Percentiles rank a stretch among this genome's conserved stretches.
Conservation (phyloP, 2,888 invertebrate genomes). For the Oxycera nigricornis region DNA sequence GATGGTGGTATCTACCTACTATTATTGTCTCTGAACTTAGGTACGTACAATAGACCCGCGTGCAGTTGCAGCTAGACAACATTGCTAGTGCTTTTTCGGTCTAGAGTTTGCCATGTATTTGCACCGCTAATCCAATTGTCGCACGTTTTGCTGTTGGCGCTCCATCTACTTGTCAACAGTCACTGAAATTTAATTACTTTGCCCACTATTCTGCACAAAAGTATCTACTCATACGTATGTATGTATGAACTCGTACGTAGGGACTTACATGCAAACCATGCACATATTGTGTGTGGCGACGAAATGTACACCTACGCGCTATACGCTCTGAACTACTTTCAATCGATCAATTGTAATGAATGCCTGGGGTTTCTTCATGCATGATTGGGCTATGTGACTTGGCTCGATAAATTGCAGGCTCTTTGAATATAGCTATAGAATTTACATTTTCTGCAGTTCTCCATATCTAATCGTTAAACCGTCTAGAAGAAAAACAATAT, state of each 20-base stretch:
- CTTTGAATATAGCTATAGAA: neutral
- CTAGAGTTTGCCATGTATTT: conserved; percentile 5
- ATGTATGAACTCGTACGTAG: neutral
- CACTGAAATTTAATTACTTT: conserved; percentile 33
- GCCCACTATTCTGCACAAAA: neutral
- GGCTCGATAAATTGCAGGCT: conserved; percentile 1
- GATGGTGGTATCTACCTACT: too few species aligned
- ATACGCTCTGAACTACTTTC: conserved; percentile 25
- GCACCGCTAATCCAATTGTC: conserved; percentile 34
- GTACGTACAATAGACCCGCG: neutral
- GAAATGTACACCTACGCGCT: neutral
- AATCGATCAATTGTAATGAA: conserved; percentile 26
- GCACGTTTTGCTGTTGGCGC: conserved; percentile 30
- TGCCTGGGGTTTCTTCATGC: conserved; percentile 30
- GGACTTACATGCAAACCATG: neutral
- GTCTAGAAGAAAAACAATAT: neutral
- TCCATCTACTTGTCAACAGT: conserved; percentile 35
- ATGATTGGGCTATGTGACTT: conserved; percentile 3
- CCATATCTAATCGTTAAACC: neutral
- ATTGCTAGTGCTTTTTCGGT: neutral
- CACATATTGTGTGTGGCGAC: neutral
- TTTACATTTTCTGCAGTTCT: neutral
- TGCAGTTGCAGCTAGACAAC: neutral
- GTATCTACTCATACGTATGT: neutral
- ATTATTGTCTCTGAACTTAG: too few species aligned